A percentile compares a stretch with the other conserved stretches of the same genome.
Evolutionary conservation across 2,888 invertebrate genomes (phyloP).

Genomic region (Timandra comae): DNA sequence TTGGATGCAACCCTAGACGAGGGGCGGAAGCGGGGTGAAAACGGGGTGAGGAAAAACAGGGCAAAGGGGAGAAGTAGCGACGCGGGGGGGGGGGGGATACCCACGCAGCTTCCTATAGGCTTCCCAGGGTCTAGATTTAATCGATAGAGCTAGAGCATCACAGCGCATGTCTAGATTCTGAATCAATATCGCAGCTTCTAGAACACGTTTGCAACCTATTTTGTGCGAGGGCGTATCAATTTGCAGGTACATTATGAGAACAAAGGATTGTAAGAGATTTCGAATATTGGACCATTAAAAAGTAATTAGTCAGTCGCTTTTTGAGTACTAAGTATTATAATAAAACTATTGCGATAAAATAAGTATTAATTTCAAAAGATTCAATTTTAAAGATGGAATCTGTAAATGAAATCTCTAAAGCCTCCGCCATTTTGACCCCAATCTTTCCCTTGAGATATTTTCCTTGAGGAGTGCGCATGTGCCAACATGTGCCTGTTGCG

Average conservation of each 20-base stretch:
- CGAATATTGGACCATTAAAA: too few species aligned
- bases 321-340: too few species aligned
- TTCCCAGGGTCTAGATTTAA: constrained; percentile 15
- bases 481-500: constrained; percentile 1
- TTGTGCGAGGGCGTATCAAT: too few species aligned
- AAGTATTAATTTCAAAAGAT: too few species aligned
- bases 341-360: too few species aligned
- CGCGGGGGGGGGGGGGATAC: constrained; percentile 3
- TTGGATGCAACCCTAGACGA: constrained; percentile 9
- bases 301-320: too few species aligned
- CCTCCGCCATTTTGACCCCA: too few species aligned
- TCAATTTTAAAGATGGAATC: too few species aligned
- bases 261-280: too few species aligned
- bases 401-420: too few species aligned
- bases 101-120: constrained; percentile 24
- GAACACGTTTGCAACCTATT: constrained; percentile 6
- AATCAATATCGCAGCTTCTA: constrained; percentile 15
- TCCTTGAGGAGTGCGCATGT: background rate
- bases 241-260: too few species aligned
- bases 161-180: constrained; percentile 20
- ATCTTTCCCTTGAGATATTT: background rate
- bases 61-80: background rate
- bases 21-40: constrained; percentile 3
- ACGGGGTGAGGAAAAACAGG: constrained; percentile 1
- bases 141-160: constrained; percentile 17